Base-by-base conservation (phyloP, 1,140 invertebrate genomes). In the Vanessa tameamea region DNA sequence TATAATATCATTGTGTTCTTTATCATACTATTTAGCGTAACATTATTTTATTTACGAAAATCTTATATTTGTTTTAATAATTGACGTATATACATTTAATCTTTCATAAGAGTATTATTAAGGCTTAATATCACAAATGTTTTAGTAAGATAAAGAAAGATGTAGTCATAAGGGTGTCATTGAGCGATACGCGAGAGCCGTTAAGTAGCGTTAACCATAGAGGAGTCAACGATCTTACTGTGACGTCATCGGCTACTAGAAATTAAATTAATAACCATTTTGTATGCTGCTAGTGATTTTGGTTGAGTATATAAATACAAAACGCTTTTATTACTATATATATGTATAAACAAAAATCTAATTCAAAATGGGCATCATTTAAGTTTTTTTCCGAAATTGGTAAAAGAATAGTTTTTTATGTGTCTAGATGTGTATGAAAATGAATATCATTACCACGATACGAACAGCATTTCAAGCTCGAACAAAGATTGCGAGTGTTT, bases 221-320 rank as follows among this genome's bases (percentile, higher is more conserved):
- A 61, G 70, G 66, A 80, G 78, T 78, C 75, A 82, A 82, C 69
- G 79, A 70, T 81, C 74, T 53, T 13, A 31, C 13, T 20, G 51
- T 82, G 82, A 83, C 82, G 83, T 85, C 81, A 82, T 50, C 63
- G 43, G 57, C 71, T 69, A 79, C 75, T 78, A 68, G 75, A 43
- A 68, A 15, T 37, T n/a, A 12, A 57, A 67, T 50, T 67, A n/a
- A 55, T 43, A 37, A 66, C 48, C 6, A 64, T 16, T 13, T n/a
- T 43, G 15, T 43, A 43, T 43, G 37, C 37, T 43, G 37, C 9
- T 43, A 43, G 37, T 43, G 37, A 43, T 43, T 31, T 43, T 43
- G 8, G 9, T 9, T 11, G 9, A 43, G 37, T 43, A 43, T 43
- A 43, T 43, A 43, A 9, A 9, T 9, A 11, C 37, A 9, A 43